phyloP scores from a whole-genome alignment of 2,888 invertebrate species.

The Hypselothyrea guttata region DNA sequence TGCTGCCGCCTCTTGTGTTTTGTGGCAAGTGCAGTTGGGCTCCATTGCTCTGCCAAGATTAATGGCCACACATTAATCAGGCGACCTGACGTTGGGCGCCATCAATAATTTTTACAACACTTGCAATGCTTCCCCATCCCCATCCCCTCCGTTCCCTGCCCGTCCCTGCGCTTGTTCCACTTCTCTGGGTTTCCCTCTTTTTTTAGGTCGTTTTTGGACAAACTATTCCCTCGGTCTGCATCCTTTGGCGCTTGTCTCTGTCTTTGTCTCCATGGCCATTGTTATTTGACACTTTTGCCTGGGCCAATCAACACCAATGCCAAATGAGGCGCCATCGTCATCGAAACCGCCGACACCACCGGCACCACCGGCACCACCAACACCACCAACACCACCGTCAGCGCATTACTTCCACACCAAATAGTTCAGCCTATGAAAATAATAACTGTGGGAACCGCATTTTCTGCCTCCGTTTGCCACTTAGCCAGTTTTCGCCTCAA shows the following conservation, averaged over 20 bases:
- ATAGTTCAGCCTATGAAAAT: conserved; percentile 75
- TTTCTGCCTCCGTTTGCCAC: conserved; percentile 38
- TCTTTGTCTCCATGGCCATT: conserved; percentile 42
- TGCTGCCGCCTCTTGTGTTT: no score
- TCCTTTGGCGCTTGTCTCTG: conserved; percentile 16
- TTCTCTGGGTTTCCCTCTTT: background rate
- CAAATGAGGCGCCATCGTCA: conserved; percentile 2
- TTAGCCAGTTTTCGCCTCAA: background rate
- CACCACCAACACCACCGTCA: conserved; percentile 30
- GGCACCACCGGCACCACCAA: conserved; percentile 3
- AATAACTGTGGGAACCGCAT: conserved; percentile 79
- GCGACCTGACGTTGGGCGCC: conserved; percentile 61
- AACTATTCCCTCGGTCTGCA: background rate
- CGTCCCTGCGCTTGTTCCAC: background rate
- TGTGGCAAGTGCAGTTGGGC: conserved; percentile 17
- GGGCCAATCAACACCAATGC: conserved; percentile 63
- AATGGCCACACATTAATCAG: conserved; percentile 82
- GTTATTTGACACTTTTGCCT: conserved; percentile 72
- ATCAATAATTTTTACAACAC: conserved; percentile 59
- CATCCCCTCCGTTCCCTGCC: background rate
- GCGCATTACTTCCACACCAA: conserved; percentile 68
- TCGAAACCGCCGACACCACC: conserved; percentile 2
- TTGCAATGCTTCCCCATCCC: conserved; percentile 55
- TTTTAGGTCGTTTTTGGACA: background rate
- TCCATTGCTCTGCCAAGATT: conserved; percentile 68